Evolutionary conservation across 2,113 vertebrate genomes (phyloP).

Genomic region (Perca schrenkii): DNA sequence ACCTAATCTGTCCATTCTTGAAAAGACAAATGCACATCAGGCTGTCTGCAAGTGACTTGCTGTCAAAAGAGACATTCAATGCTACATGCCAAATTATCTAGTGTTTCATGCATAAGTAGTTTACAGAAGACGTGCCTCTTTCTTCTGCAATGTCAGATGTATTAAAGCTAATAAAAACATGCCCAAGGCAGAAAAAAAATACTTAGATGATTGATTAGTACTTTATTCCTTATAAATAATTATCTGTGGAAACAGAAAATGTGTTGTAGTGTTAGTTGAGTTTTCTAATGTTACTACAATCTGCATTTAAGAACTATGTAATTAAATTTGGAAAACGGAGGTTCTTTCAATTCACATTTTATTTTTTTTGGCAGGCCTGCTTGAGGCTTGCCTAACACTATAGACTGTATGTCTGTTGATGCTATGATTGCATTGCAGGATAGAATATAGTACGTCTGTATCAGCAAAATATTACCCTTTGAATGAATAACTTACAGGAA

Average conservation of each 20-base stretch:
- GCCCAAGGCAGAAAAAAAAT: not conserved
- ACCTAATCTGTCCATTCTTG: constrained; percentile 18
- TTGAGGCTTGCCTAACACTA: not conserved
- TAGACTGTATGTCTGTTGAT: not conserved
- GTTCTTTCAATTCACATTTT: not conserved
- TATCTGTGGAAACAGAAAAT: not conserved
- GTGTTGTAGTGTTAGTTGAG: not conserved
- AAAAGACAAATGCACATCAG: constrained; percentile 17
- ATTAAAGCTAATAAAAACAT: not conserved
- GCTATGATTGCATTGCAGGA: not conserved
- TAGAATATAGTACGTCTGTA: not conserved
- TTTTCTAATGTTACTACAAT: not conserved
- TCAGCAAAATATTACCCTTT: not conserved
- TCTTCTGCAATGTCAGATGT: not conserved
- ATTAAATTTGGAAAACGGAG: not conserved
- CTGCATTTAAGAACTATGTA: not conserved
- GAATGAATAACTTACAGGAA: constrained; percentile 4
- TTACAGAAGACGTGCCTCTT: not conserved
- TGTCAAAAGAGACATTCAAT: constrained; percentile 39
- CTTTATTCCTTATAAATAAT: not conserved
- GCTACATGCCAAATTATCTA: constrained; percentile 10
- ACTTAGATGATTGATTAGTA: not conserved
- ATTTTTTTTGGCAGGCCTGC: not conserved
- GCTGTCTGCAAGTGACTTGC: constrained; percentile 5
- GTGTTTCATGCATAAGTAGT: constrained; percentile 21